Evolutionary conservation across 1,140 invertebrate species (phyloP), one percentile per base, ranked within the genome.

Genomic region (Drosophila sproati): DNA sequence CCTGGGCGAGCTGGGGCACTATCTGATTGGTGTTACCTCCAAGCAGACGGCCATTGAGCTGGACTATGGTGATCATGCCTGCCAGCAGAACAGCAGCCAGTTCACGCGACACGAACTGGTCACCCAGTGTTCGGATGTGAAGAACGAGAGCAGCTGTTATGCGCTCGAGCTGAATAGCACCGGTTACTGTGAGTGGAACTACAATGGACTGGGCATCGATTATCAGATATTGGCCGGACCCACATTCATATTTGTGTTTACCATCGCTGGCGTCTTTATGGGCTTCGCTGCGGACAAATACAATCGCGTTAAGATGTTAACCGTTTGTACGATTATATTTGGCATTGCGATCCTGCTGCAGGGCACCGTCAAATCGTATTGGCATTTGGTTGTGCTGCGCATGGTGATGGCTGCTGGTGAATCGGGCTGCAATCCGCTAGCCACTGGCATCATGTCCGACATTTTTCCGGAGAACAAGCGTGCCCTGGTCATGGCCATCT

Each of bases 141-240:
- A 52, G 31, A 86, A 92, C 43, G 85, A 92, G 63, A 71, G 47
- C 43, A 96, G 96, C 78, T 97, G 96, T 92, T 91, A 94, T 50
- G 93, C 94, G 1, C 92, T 96, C 32, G 94, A 94, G 48, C 81
- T 96, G 10, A 96, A 97, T 86, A 96, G 95, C 0, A 95, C 95
- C 0, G 74, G 91, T 1, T 96, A 96, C 81, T 98, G 98, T 92
- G 96, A 97, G 83, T 98, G 97, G 97, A 96, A 97, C 89, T 98
- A 98, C 94, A 98, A 98, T 92, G 98, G 98, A 0, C 94, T 98
- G 45, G 98, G 98, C 2, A 93, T 98, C 35, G 96, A 98, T 81
- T 98, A 98, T 93, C 98, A 98, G 93, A 95, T 98, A 74, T 93
- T 98, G 41, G 98, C 98, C 0, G 98, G 98, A 0, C 98, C 98